Percentiles rank a stretch among this genome's conserved stretches.
phyloP scores from a whole-genome alignment of 2,888 invertebrate genomes.

The Agrotis segetum region DNA sequence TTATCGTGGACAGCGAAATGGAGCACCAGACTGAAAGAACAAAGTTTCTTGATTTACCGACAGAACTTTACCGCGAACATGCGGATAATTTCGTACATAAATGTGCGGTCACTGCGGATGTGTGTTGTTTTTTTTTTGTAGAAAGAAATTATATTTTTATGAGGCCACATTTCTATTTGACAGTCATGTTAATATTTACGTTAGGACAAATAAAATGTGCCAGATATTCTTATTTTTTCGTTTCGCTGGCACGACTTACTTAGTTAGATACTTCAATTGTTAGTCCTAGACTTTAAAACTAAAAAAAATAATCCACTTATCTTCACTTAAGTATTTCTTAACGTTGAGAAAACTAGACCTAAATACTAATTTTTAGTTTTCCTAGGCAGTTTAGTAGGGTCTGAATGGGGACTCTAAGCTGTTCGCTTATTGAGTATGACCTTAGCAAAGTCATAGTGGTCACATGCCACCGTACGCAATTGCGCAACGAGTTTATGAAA shows the following conservation, averaged over 20 bases:
- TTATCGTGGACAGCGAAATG: background rate
- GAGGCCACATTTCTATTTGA: background rate
- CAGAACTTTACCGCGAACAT: constrained; percentile 9
- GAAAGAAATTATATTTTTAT: background rate
- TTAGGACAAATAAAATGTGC: background rate
- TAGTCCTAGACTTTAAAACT: background rate
- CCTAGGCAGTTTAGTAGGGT: too few relatives aligned
- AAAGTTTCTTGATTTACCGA: constrained; percentile 15
- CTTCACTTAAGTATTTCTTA: too few relatives aligned
- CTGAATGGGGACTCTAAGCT: too few relatives aligned
- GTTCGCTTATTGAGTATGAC: too few relatives aligned
- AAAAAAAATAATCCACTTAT: too few relatives aligned
- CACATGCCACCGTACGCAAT: too few relatives aligned
- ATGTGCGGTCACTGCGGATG: constrained; percentile 8
- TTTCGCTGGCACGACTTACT: background rate
- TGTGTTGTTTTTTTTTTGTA: constrained; percentile 1
- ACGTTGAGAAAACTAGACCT: background rate
- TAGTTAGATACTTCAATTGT: too few relatives aligned
- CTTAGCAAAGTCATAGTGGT: too few relatives aligned
- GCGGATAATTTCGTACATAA: constrained; percentile 12
- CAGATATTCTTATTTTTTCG: background rate
- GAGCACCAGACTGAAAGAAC: background rate
- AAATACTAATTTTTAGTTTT: background rate
- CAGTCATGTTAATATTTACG: background rate
- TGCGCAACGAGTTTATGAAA: too few relatives aligned